Base-by-base conservation (phyloP, 2,888 invertebrate genomes). In the Cordylochernes scorpioides region DNA sequence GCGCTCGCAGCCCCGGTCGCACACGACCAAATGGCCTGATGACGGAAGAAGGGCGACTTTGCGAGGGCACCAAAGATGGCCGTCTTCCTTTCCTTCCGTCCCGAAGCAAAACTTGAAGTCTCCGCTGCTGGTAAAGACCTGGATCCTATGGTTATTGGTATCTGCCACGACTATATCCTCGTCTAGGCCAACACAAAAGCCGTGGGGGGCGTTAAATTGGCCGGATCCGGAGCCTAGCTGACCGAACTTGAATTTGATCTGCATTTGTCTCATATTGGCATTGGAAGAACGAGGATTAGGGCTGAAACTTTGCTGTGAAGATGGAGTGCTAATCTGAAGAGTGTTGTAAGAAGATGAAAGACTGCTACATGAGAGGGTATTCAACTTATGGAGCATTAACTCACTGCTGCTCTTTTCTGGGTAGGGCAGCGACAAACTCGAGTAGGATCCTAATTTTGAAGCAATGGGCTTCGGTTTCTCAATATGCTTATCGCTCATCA, bases 151-250 rank as follows among this genome's bases (percentile, higher is more conserved):
- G 53, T 88, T 88, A 52, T 88, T 84, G 4, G 88, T 88, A 51
- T 88, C 80, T 24, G 86, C 88, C 14, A 88, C 86, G 45, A 88
- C 75, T 42, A 91, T 86, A 49, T 88, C 86, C 52, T 88, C 86
- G 47, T 86, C 84, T 29, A 71, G 64, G 18, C 88, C 86, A 39
- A 91, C 63, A 49, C 88, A 91, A 55, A 91, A 91, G 25, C 88
- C 88, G 54, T 91, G 88, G 1, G 88, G 88, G 1, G 88, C 86
- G 57, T 84, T 86, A 48, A 91, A 88, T 55, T 88, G 86, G 13
- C 78, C 75, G 51, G 80, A 80, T 37, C 72, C 72, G 16, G 80
- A 73, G 16, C 88, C 88, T 40, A 88, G 61, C 45, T 80, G 78
- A 8, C 88, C 88, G 55, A 88, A 88, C 57, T 86, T 86, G 57